Evolutionary conservation across 1,140 invertebrate species (phyloP), one percentile per base, ranked within the genome.

Genomic region (Nasonia giraulti): DNA sequence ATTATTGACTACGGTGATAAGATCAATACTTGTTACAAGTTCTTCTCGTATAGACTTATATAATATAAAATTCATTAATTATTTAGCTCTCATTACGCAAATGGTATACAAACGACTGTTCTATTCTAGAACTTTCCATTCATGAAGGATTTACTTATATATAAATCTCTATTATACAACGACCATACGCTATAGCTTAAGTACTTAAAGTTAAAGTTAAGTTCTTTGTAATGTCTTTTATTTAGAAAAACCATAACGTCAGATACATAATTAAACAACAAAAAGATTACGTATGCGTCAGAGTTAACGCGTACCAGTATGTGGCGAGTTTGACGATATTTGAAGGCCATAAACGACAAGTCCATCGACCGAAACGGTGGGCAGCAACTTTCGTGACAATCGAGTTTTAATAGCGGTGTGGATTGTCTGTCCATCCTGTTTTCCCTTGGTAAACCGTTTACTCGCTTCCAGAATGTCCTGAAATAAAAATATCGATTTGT

Each of bases 291-390:
- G 47, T 17, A 17, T 50, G 47, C 47, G 11, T 14, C 3, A 50
- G 14, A 50, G 14, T 50, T 4, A 17, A 12, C 47, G 47, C 47
- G 47, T 87, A 91, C 91, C 91, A 50, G 88, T 89, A 62, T 89
- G 89, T 85, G 90, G 90, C 7, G 89, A 87, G 23, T 90, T 90
- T 4, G 92, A 88, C 76, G 93, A 93, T 83, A 94, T 92, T 90
- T 94, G 91, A 85, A 94, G 86, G 17, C 93, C 94, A 90, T 97
- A 97, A 80, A 96, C 94, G 7, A 96, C 94, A 1, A 96, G 92
- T 37, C 96, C 96, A 86, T 96, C 95, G 6, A 92, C 89, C 14
- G 95, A 95, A 5, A 96, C 93, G 40, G 94, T 91, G 2, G 96
- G 95, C 37, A 96, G 91, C 86, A 95, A 94, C 81, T 95, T 94